Evolutionary conservation across 2,797 vertebrate genomes (phyloP), one percentile per base, ranked within the genome.

Genomic region (Buceros bicornis): DNA sequence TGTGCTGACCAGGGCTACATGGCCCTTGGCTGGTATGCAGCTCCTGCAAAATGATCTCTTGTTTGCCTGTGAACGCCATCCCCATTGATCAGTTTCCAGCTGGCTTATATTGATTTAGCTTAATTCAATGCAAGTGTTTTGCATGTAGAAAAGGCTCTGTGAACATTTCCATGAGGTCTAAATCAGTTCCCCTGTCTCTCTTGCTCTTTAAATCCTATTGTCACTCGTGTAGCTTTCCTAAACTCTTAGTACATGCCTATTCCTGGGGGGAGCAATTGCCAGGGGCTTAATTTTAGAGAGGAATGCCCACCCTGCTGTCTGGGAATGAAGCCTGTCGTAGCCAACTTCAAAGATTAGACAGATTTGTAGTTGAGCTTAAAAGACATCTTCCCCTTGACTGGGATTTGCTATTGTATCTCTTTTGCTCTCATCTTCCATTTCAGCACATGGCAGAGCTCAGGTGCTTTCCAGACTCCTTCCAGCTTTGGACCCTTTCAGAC

Each of bases 61-160:
- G 29, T 93, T 92, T 89, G 54, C 73, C 72, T 77, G 56, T 70
- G 81, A 96, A 72, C 13, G 5, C 80, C 77, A 31, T 62, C 82
- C 17, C 40, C 64, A 37, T 54, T 94, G 87, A 94, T 92, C 78
- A 61, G 22, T 82, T 71, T 94, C 92, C 96, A 96, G 78, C 71
- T 95, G 95, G 81, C 60, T 89, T 89, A 67, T 95, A 95, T 81
- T 93, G 95, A 89, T 95, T 93, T 78, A 87, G 45, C 58, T 87
- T 94, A 92, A 97, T 95, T 95, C 88, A 92, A 12, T 90, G 74
- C 93, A 95, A 97, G 88, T 87, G 89, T 82, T 97, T 82, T 89
- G 71, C 71, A 67, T 92, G 84, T 91, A 91, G 79, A 74, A 89
- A 87, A 87, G 74, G 61, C 87, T 85, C 69, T 0, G 1, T 73